Conservation (phyloP, 1,140 invertebrate species). For the Megalonaias nervosa region DNA sequence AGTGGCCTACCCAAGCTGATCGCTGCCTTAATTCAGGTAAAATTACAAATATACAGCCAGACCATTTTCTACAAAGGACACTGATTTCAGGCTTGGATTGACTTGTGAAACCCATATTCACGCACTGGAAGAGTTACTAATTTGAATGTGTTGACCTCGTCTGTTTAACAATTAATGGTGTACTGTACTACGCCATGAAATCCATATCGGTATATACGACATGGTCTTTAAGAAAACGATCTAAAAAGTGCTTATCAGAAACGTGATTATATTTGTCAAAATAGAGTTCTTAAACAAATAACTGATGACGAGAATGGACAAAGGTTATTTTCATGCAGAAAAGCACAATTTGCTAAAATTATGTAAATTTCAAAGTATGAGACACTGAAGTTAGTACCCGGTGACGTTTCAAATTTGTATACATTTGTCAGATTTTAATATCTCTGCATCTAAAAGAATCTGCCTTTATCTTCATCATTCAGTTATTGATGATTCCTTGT, state of each 20-base stretch:
- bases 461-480: not conserved
- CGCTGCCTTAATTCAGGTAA: conserved; percentile 70
- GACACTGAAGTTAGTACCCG: not conserved
- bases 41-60: not conserved
- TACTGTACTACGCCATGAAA: not conserved
- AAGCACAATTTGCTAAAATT: not conserved
- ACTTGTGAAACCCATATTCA: not conserved
- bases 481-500: not conserved
- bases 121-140: no score
- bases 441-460: not conserved
- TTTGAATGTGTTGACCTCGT: not conserved
- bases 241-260: not conserved
- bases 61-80: not conserved
- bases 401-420: not conserved
- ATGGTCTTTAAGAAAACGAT: no score
- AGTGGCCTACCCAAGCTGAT: conserved; percentile 76
- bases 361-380: no score
- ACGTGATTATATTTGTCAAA: no score
- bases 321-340: no score
- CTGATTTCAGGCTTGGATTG: no score
- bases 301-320: no score
- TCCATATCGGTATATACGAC: no score
- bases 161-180: not conserved
- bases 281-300: no score
- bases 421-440: not conserved